These are phyloP conservation scores for Ia io DNA, from an alignment of 2,113 vertebrate species.

Conservation along the genomic window DNA sequence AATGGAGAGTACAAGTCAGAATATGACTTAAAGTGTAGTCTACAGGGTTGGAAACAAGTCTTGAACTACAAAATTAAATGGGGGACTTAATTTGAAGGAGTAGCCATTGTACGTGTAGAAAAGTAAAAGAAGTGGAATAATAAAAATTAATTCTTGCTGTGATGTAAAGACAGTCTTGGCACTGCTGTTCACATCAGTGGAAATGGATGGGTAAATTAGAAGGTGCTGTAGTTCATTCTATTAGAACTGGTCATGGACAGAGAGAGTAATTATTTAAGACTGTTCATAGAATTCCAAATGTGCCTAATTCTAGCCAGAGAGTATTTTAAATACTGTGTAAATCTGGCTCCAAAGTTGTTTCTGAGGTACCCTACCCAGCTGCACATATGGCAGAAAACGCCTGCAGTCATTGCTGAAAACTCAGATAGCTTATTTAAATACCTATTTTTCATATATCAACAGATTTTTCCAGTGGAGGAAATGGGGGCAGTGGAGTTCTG, in stretches of 20 bases:
- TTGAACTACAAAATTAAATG: background rate
- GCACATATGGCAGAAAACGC: conserved; percentile 31
- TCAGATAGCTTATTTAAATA: conserved; percentile 36
- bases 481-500: conserved; percentile 4
- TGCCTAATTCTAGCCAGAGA: conserved; percentile 14
- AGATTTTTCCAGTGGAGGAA: conserved; percentile 53
- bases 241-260: background rate
- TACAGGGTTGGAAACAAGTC: background rate
- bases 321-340: background rate
- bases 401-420: conserved; percentile 28
- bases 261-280: background rate
- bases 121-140: background rate
- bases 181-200: background rate
- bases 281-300: background rate
- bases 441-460: conserved; percentile 39
- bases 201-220: background rate
- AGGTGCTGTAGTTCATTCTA: background rate
- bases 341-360: background rate
- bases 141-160: background rate
- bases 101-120: background rate
- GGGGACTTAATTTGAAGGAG: background rate
- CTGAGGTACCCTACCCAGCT: background rate
- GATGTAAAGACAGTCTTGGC: background rate
- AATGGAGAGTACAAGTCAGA: background rate
- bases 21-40: background rate